A percentile compares a stretch with the other conserved stretches of the same genome.
These are phyloP conservation scores for Lamellibrachia satsuma DNA, from an alignment of 2,888 invertebrate genomes.

Conservation along the genomic window DNA sequence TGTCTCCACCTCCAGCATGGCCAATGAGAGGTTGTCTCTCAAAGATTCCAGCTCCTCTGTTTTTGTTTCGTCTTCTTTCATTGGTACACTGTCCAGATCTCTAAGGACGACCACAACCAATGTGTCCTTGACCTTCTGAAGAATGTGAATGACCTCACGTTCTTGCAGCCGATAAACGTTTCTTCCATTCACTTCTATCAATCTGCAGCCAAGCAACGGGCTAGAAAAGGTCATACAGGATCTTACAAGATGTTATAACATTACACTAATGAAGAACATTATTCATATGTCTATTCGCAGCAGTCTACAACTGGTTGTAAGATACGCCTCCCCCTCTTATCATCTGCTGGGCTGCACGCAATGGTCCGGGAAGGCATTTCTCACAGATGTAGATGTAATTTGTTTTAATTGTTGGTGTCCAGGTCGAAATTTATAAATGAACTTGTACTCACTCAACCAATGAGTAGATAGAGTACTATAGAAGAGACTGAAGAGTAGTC, in stretches of 20 bases:
- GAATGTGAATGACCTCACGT: not conserved
- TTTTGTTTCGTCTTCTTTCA: not conserved
- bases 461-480: too few species aligned
- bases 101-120: constrained; percentile 13
- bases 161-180: not conserved
- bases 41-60: not conserved
- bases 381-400: too few species aligned
- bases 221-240: not conserved
- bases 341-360: too few species aligned
- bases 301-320: too few species aligned
- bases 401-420: too few species aligned
- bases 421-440: too few species aligned
- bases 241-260: not conserved
- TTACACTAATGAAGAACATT: too few species aligned
- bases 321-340: too few species aligned
- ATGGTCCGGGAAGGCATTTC: too few species aligned
- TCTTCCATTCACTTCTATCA: not conserved
- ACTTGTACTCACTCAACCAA: too few species aligned
- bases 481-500: too few species aligned
- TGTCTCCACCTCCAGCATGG: not conserved
- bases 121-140: not conserved
- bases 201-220: not conserved
- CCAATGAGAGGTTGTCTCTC: constrained; percentile 4
- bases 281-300: too few species aligned
- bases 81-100: not conserved